Evolutionary conservation across 2,888 invertebrate genomes (phyloP).

Genomic region (Drosophila affinis): DNA sequence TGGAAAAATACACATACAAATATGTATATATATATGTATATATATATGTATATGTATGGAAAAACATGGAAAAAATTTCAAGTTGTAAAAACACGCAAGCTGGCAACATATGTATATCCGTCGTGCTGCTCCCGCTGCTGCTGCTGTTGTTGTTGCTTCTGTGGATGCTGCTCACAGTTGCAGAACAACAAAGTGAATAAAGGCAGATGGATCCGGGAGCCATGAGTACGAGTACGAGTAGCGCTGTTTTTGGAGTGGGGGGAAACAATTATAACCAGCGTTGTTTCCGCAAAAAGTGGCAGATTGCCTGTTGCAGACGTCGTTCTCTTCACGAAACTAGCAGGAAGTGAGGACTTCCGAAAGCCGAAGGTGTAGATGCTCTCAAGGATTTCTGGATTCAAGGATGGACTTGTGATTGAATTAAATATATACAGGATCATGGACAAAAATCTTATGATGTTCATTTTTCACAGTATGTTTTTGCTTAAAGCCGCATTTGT

Average conservation of each 20-base stretch:
- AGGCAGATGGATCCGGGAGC: slow-evolving; percentile 8
- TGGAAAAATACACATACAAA: slow-evolving; percentile 7
- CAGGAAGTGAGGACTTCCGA: background rate
- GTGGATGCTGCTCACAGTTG: slow-evolving; percentile 37
- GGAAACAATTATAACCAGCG: slow-evolving; percentile 64
- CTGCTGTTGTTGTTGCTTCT: background rate
- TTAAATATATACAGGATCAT: no score
- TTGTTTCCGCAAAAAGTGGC: slow-evolving; percentile 47
- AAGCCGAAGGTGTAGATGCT: background rate
- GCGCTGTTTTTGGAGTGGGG: background rate
- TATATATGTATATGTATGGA: background rate
- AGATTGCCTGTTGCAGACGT: slow-evolving; percentile 60
- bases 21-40: background rate
- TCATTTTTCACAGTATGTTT: no score
- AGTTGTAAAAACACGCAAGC: slow-evolving; percentile 42
- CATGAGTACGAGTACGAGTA: background rate
- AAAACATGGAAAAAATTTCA: slow-evolving; percentile 40
- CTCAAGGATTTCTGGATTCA: background rate
- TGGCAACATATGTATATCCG: slow-evolving; percentile 48
- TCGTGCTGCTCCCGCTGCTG: slow-evolving; percentile 14
- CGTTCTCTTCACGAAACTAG: background rate
- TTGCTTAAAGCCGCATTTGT: no score
- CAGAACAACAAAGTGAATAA: slow-evolving; percentile 45
- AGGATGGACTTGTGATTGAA: background rate
- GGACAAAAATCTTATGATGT: no score